Evolutionary conservation across 2,888 invertebrate genomes (phyloP).

Genomic region (Sturmia bella): DNA sequence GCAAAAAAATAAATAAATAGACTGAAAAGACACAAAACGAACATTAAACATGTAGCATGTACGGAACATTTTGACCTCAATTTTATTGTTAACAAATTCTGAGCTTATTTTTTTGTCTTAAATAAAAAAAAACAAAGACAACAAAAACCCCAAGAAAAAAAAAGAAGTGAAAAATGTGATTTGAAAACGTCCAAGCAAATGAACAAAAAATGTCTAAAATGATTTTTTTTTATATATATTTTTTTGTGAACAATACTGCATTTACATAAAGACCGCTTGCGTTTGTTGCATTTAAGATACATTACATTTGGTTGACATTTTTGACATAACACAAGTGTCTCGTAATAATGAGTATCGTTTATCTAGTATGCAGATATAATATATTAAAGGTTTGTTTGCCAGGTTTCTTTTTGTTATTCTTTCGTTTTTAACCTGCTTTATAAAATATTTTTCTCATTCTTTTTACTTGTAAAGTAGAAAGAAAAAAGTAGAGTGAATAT

Average conservation of each 20-base stretch:
- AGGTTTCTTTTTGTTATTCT: constrained; percentile 24
- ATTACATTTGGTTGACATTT: constrained; percentile 70
- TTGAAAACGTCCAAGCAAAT: background rate
- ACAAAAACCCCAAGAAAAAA: constrained; percentile 16
- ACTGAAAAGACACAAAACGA: constrained; percentile 16
- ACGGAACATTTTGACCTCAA: constrained; percentile 64
- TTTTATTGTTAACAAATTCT: constrained; percentile 58
- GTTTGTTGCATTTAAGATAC: constrained; percentile 56
- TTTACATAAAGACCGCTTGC: constrained; percentile 41
- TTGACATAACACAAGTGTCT: constrained; percentile 71
- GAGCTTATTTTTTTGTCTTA: constrained; percentile 13
- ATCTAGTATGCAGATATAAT: constrained; percentile 67
- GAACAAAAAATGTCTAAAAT: constrained; percentile 12
- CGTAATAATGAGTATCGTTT: constrained; percentile 70
- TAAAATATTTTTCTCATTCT: background rate
- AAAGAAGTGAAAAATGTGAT: constrained; percentile 9
- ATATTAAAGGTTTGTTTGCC: constrained; percentile 54
- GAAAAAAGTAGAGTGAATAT: background rate
- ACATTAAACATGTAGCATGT: constrained; percentile 51
- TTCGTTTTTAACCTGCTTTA: constrained; percentile 6
- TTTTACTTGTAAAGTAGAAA: background rate
- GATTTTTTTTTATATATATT: constrained; percentile 24
- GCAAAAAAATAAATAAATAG: background rate
- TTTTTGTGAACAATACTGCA: background rate
- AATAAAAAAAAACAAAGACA: constrained; percentile 15